These are phyloP conservation scores for Teleopsis dalmanni DNA, from an alignment of 1,140 invertebrate genomes.

Conservation along the genomic window DNA sequence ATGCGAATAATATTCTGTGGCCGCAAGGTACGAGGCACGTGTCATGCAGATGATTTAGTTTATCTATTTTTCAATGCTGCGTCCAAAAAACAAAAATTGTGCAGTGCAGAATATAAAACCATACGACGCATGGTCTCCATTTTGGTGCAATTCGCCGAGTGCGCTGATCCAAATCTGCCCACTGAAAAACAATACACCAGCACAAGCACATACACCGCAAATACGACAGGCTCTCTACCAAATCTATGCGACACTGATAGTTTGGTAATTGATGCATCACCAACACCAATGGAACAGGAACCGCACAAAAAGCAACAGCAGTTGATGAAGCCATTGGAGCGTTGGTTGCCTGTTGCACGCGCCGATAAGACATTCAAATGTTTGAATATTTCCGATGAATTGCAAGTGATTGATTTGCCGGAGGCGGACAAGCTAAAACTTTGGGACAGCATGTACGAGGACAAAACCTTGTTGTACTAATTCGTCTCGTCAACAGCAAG, in stretches of 20 bases:
- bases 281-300: conserved; percentile 2
- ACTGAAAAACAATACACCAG: conserved; percentile 6
- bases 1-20: conserved; percentile 43
- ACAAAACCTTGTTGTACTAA: conserved; percentile 11
- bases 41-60: conserved; percentile 58
- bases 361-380: conserved; percentile 37
- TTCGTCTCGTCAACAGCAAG: too few species aligned
- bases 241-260: background rate
- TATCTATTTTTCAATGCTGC: conserved; percentile 54
- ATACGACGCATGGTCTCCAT: conserved; percentile 42
- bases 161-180: conserved; percentile 36
- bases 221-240: conserved; percentile 2
- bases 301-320: too few species aligned
- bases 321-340: background rate
- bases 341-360: conserved; percentile 26
- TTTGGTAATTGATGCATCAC: background rate
- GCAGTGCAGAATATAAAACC: conserved; percentile 37
- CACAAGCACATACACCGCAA: background rate
- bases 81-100: conserved; percentile 41
- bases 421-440: conserved; percentile 45
- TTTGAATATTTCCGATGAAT: conserved; percentile 45
- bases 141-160: conserved; percentile 44
- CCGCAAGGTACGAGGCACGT: conserved; percentile 43
- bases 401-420: conserved; percentile 44
- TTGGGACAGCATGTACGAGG: conserved; percentile 43